phyloP scores from a whole-genome alignment of 2,888 invertebrate species.

The Sarcophaga caerulescens region DNA sequence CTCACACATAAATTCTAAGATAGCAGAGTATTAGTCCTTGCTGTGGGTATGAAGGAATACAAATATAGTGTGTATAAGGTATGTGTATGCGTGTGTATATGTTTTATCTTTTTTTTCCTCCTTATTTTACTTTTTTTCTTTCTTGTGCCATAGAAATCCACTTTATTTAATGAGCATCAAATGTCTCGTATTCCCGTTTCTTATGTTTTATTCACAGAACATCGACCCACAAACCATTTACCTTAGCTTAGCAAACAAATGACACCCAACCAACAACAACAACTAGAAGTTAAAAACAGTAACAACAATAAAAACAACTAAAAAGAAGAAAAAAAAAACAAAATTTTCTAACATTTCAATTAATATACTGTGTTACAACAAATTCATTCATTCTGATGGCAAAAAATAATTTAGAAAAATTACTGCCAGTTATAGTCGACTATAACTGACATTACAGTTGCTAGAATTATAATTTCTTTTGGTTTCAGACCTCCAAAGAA shows the following conservation, averaged over 20 bases:
- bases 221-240: conserved; percentile 71
- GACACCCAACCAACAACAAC: conserved; percentile 63
- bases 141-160: conserved; percentile 72
- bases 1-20: not conserved
- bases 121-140: not conserved
- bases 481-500: too few species aligned
- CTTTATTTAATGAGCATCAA: conserved; percentile 80
- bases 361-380: conserved; percentile 60
- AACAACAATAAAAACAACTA: conserved; percentile 60
- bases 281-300: conserved; percentile 70
- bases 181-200: conserved; percentile 76
- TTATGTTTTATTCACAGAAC: conserved; percentile 77
- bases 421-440: too few species aligned
- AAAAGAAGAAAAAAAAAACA: too few species aligned
- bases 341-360: conserved; percentile 56
- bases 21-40: not conserved
- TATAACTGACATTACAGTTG: too few species aligned
- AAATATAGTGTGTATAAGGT: not conserved
- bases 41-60: not conserved
- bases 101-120: conserved; percentile 6
- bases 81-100: not conserved
- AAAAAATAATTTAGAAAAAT: not conserved
- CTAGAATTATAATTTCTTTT: too few species aligned
- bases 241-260: too few species aligned
- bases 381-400: conserved; percentile 22